Base-by-base conservation (phyloP, 2,888 invertebrate genomes). In the Clusia tigrina region DNA sequence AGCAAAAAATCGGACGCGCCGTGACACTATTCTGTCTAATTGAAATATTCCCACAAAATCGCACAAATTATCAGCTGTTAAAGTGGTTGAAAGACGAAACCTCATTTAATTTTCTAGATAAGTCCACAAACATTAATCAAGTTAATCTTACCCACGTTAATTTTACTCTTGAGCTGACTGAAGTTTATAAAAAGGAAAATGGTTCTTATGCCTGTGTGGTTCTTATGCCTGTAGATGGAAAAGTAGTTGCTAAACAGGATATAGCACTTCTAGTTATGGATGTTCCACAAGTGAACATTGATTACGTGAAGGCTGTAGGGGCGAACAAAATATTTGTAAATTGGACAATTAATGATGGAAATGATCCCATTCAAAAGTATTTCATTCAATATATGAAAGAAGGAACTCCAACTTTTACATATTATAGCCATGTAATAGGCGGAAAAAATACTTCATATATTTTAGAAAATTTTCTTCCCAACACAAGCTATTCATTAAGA, bases 261-360 rank as follows among this genome's bases (percentile, higher is more conserved):
- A 80, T 82, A 42, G 88, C 82, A 2, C 74, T 91, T 0, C 83
- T 88, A 42, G 90, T 93, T 0, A 85, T 89, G 69, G 90, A 91
- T 70, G 87, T 87, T 62, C 94, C 94, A 0, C 88, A 88, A 78
- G 86, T 93, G 1, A 86, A 85, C 55, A 88, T 93, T 67, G 90
- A 91, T 72, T 88, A 88, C 63, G 88, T 90, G 0, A 91, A 91
- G 79, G 88, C 92, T 0, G 91, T 94, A 18, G 92, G 91, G 58
- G 88, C 89, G 0, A 87, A 88, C 6, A 89, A 90, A 79, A 88
- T 95, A 52, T 95, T 88, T 80, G 79, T 94, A 1, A 94, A 93
- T 78, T 94, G 94, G 94, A 93, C 92, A 0, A 87, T 92, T 0
- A 88, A 89, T 64, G 88, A 90, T 65, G 91, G 91, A 66, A 94